These are phyloP conservation scores for Caenorhabditis latens DNA, from an alignment of 1,140 invertebrate genomes.

Conservation along the genomic window DNA sequence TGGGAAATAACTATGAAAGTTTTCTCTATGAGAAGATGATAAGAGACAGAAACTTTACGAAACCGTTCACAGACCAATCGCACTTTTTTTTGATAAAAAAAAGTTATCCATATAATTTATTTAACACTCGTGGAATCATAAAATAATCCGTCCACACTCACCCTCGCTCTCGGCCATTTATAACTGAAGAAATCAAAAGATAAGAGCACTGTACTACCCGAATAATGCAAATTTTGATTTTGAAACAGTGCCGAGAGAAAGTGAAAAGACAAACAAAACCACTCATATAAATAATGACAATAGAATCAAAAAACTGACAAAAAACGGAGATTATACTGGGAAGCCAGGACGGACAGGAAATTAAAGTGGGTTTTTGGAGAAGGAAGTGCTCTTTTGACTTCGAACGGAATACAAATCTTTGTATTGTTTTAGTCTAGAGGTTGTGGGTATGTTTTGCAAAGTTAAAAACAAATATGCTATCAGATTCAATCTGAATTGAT, in stretches of 20 bases:
- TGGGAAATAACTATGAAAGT: no score
- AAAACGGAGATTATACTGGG: not conserved
- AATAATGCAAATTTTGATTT: conserved; percentile 28
- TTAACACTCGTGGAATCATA: conserved; percentile 35
- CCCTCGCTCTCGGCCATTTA: not conserved
- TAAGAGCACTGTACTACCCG: conserved; percentile 4
- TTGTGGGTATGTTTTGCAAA: no score
- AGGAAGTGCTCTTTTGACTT: no score
- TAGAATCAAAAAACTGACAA: not conserved
- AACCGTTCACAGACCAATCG: not conserved
- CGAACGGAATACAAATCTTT: no score
- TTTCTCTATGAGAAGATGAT: not conserved
- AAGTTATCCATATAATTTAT: not conserved
- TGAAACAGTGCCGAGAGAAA: not conserved
- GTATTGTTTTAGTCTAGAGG: no score
- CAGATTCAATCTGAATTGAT: no score
- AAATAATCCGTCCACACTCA: conserved; percentile 23
- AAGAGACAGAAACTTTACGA: not conserved
- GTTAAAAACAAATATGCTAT: no score
- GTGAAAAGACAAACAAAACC: conserved; percentile 20
- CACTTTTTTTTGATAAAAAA: not conserved
- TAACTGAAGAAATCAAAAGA: not conserved
- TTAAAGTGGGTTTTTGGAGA: no score
- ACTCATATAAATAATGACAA: conserved; percentile 22
- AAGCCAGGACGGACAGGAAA: not conserved